Conservation (phyloP, 1,140 invertebrate species). For the Drosophila quadrilineata region DNA sequence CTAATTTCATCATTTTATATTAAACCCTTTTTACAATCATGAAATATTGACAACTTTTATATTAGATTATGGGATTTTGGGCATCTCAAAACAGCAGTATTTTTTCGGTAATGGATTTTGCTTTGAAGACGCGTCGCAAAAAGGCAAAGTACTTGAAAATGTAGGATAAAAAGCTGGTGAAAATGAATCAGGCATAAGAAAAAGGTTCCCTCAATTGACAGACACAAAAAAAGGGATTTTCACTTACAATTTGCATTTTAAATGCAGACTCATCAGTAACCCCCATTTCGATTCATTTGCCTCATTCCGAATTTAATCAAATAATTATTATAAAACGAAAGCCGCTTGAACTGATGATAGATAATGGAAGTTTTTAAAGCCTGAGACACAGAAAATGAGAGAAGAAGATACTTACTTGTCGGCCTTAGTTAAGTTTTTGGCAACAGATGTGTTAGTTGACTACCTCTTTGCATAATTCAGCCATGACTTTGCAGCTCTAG, state of each 20-base stretch:
- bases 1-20: too few relatives aligned
- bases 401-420: not conserved
- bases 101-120: not conserved
- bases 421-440: not conserved
- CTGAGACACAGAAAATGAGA: too few relatives aligned
- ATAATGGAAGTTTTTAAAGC: not conserved
- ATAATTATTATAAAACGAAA: too few relatives aligned
- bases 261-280: not conserved
- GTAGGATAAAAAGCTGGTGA: not conserved
- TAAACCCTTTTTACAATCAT: not conserved
- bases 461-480: not conserved
- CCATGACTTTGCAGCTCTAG: conserved; percentile 1
- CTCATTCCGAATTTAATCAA: too few relatives aligned
- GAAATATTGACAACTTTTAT: not conserved
- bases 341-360: too few relatives aligned
- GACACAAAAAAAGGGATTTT: not conserved
- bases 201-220: not conserved
- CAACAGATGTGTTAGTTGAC: not conserved
- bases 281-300: too few relatives aligned
- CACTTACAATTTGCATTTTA: not conserved
- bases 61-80: not conserved
- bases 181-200: not conserved
- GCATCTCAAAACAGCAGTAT: not conserved
- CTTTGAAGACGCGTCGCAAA: not conserved
- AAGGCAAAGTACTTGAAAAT: not conserved